Conservation (phyloP, 2,888 invertebrate genomes). For the Drosophila bunnanda region DNA sequence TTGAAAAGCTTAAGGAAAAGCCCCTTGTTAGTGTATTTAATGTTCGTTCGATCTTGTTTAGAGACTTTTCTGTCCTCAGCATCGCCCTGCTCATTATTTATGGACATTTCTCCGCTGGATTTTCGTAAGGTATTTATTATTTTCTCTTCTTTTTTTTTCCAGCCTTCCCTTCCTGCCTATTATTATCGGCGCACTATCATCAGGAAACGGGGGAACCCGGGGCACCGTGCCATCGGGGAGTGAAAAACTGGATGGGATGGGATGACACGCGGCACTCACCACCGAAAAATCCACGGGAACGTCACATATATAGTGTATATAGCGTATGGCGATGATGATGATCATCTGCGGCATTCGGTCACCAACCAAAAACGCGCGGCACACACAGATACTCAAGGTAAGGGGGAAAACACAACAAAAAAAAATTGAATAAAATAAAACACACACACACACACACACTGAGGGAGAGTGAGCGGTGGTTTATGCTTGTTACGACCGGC, state of each 20-base stretch:
- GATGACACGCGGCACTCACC: slow-evolving; percentile 46
- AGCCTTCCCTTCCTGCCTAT: slow-evolving; percentile 31
- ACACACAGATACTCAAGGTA: slow-evolving; percentile 35
- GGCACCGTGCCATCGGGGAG: slow-evolving; percentile 12
- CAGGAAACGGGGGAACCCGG: slow-evolving; percentile 7
- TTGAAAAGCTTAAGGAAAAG: not conserved
- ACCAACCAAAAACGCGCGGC: slow-evolving; percentile 77
- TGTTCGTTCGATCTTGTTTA: not conserved
- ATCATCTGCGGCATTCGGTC: slow-evolving; percentile 76
- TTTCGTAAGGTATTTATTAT: slow-evolving; percentile 10
- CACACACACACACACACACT: slow-evolving; percentile 6
- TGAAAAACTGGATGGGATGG: slow-evolving; percentile 10
- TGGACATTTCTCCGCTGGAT: slow-evolving; percentile 17
- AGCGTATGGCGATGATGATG: slow-evolving; percentile 51
- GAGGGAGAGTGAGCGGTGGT: slow-evolving; percentile 39
- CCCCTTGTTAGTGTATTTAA: not conserved
- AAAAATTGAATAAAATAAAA: not conserved
- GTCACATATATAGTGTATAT: slow-evolving; percentile 12
- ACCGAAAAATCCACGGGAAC: slow-evolving; percentile 26
- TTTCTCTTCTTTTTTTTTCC: slow-evolving; percentile 2
- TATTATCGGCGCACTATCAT: slow-evolving; percentile 43
- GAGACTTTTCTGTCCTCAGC: not conserved
- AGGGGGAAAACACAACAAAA: not conserved
- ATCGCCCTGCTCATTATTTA: slow-evolving; percentile 32
- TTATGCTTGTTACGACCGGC: slow-evolving; percentile 47